A percentile compares a stretch with the other conserved stretches of the same genome.
Conservation (phyloP, 2,888 invertebrate species). For the Nasonia oneida region DNA sequence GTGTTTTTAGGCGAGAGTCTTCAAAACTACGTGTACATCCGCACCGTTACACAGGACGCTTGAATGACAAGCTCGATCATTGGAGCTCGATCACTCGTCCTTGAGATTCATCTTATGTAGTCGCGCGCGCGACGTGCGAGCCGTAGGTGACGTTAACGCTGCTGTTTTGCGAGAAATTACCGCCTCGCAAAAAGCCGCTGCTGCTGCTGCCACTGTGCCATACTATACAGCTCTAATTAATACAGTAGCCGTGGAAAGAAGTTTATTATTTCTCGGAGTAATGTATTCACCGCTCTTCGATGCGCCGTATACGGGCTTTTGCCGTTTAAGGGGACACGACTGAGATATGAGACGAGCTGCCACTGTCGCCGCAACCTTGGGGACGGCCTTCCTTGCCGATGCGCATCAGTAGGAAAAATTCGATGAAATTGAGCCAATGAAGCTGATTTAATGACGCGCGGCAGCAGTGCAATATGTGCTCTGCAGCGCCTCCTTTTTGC, state of each 20-base stretch:
- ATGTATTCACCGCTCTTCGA: constrained; percentile 43
- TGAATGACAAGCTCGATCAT: neutral
- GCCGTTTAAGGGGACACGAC: constrained; percentile 29
- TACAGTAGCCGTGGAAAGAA: constrained; percentile 40
- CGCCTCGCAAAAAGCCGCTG: constrained; percentile 36
- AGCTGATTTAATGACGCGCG: constrained; percentile 33
- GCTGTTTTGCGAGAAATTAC: constrained; percentile 54
- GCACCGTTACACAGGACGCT: neutral
- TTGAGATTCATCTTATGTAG: neutral
- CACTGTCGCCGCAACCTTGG: constrained; percentile 7
- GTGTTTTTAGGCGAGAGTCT: neutral
- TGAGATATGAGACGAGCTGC: neutral
- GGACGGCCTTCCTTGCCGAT: constrained; percentile 35
- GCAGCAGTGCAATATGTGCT: neutral
- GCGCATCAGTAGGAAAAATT: constrained; percentile 49
- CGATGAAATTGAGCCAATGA: constrained; percentile 54
- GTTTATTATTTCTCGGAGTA: constrained; percentile 56
- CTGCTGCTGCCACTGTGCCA: neutral
- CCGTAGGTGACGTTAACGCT: constrained; percentile 56
- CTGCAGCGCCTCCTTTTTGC: neutral
- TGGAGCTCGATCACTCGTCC: neutral
- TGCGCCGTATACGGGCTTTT: constrained; percentile 44
- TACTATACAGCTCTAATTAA: constrained; percentile 51
- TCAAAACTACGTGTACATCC: neutral
- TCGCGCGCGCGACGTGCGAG: neutral